Evolutionary conservation across 2,113 vertebrate genomes (phyloP).

Genomic region (Stigmatopora argus): DNA sequence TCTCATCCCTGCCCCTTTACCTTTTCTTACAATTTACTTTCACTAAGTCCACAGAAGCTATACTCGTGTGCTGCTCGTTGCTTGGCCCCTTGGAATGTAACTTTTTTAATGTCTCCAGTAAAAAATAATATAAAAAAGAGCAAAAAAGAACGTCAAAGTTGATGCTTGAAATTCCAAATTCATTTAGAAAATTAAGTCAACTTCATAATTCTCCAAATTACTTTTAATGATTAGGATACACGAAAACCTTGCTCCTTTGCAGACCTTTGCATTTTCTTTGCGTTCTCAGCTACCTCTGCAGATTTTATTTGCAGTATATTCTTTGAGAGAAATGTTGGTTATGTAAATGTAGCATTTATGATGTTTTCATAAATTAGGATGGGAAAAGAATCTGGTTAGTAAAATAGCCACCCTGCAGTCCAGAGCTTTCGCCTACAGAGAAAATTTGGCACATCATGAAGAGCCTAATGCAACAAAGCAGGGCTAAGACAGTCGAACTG

Average conservation of each 20-base stretch:
- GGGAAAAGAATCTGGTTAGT: no score
- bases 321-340: no score
- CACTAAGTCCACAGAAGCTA: slow-evolving; percentile 34
- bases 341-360: no score
- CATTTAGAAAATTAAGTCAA: not conserved
- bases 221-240: not conserved
- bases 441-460: no score
- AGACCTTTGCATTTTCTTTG: slow-evolving; percentile 29
- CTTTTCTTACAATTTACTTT: slow-evolving; percentile 57
- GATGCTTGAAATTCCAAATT: slow-evolving; percentile 15
- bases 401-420: no score
- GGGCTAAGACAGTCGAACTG: no score
- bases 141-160: slow-evolving; percentile 18
- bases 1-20: slow-evolving; percentile 40
- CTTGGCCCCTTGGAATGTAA: slow-evolving; percentile 27
- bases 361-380: no score
- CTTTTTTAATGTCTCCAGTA: not conserved
- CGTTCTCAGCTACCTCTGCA: slow-evolving; percentile 29
- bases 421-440: no score
- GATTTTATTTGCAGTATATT: slow-evolving; percentile 23
- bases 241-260: not conserved
- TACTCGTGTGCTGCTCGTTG: slow-evolving; percentile 35
- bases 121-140: no score
- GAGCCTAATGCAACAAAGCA: no score
- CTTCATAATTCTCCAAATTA: not conserved